A percentile compares a stretch with the other conserved stretches of the same genome.
Evolutionary conservation across 2,113 vertebrate genomes (phyloP).

Genomic region (Conger conger): DNA sequence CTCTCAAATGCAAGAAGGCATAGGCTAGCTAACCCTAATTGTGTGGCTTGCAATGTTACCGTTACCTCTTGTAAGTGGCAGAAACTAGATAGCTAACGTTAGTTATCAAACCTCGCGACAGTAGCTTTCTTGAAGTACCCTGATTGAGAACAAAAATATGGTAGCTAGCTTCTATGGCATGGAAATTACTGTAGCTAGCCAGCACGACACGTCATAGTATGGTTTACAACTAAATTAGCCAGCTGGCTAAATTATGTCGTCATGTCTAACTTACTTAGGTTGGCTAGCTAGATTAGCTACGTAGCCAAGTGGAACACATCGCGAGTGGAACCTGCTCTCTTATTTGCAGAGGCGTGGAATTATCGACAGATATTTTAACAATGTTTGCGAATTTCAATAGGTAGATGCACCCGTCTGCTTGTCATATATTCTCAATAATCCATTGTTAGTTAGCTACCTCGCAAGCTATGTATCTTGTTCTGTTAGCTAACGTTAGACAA

Average conservation of each 20-base stretch:
- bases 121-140: background rate
- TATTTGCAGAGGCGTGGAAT: background rate
- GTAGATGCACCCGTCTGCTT: too few species aligned
- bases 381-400: too few species aligned
- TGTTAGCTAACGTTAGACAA: background rate
- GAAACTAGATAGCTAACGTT: background rate
- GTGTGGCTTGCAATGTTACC: too few species aligned
- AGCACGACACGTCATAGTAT: background rate
- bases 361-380: background rate
- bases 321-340: background rate
- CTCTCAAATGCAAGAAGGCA: too few species aligned
- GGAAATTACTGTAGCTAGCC: background rate
- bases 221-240: background rate
- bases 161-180: background rate
- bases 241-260: background rate
- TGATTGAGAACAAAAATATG: background rate
- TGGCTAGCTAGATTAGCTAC: background rate
- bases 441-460: too few species aligned
- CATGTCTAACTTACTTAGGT: background rate
- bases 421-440: too few species aligned
- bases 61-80: too few species aligned
- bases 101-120: background rate
- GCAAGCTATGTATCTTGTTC: background rate
- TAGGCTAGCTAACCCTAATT: too few species aligned
- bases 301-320: background rate